phyloP scores from a whole-genome alignment of 2,888 invertebrate species.

The Parochlus steinenii region DNA sequence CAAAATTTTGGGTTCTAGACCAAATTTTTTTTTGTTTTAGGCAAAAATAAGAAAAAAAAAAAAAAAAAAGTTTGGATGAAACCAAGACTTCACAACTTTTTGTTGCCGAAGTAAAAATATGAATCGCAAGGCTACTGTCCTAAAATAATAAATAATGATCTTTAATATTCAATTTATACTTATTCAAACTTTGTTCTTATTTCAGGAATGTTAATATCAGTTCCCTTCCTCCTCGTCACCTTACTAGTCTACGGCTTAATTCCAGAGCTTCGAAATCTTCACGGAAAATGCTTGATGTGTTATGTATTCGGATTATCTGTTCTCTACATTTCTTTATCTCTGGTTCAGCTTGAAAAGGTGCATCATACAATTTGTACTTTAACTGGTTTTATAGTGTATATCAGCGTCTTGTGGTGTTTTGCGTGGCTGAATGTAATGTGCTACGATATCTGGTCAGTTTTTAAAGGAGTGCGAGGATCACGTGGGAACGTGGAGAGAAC shows the following conservation, averaged over 20 bases:
- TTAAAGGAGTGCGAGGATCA: too few species aligned
- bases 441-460: slow-evolving; percentile 72
- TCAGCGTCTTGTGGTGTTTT: slow-evolving; percentile 62
- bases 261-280: slow-evolving; percentile 46
- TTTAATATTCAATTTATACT: too few species aligned
- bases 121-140: too few species aligned
- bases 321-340: slow-evolving; percentile 9
- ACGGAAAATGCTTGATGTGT: slow-evolving; percentile 50
- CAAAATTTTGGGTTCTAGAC: too few species aligned
- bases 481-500: too few species aligned
- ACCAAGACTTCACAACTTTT: too few species aligned
- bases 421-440: slow-evolving; percentile 80
- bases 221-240: slow-evolving; percentile 46
- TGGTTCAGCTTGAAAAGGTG: not conserved
- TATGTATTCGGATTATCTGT: slow-evolving; percentile 40
- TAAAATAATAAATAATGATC: too few species aligned
- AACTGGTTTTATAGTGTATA: slow-evolving; percentile 57
- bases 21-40: too few species aligned
- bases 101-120: too few species aligned
- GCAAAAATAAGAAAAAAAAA: too few species aligned
- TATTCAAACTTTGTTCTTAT: slow-evolving; percentile 20
- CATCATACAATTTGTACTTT: not conserved
- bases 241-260: slow-evolving; percentile 45
- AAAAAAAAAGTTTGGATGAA: too few species aligned
- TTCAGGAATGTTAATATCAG: slow-evolving; percentile 45